Conservation (phyloP, 2,113 vertebrate species). For the Oreochromis aureus region DNA sequence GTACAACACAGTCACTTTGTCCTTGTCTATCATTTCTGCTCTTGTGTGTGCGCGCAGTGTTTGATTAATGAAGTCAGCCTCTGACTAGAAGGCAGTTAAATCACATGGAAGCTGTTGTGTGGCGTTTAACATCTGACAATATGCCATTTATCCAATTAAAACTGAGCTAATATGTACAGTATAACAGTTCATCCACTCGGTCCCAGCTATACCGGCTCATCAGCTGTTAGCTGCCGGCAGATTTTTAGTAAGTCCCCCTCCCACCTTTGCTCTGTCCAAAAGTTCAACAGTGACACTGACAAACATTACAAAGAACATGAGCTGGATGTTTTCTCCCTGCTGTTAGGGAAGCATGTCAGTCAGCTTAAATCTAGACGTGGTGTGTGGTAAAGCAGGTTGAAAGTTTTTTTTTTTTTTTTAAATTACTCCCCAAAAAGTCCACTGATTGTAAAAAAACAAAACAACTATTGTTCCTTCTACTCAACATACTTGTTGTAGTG, state of each 20-base stretch:
- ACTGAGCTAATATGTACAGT: rapidly evolving
- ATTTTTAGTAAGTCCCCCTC: not conserved
- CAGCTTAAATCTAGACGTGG: not conserved
- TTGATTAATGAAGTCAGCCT: not conserved
- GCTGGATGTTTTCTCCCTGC: not conserved
- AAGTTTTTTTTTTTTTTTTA: rapidly evolving
- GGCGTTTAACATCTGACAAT: not conserved
- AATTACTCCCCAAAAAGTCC: no score
- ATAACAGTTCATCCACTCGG: not conserved
- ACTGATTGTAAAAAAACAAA: not conserved
- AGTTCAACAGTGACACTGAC: not conserved
- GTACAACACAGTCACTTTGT: not conserved
- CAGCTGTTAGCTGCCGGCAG: not conserved
- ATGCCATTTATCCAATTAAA: not conserved
- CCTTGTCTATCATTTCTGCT: not conserved
- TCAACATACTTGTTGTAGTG: not conserved
- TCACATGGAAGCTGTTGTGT: not conserved
- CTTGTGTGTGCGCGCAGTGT: not conserved
- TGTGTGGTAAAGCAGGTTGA: not conserved
- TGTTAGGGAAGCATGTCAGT: not conserved
- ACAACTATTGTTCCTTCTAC: rapidly evolving
- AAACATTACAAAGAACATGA: not conserved
- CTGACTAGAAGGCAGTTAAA: not conserved
- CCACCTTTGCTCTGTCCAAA: not conserved
- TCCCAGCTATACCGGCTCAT: not conserved